A percentile compares a stretch with the other conserved stretches of the same genome.
Conservation (phyloP, 2,113 vertebrate genomes). For the Bagarius yarrelli region DNA sequence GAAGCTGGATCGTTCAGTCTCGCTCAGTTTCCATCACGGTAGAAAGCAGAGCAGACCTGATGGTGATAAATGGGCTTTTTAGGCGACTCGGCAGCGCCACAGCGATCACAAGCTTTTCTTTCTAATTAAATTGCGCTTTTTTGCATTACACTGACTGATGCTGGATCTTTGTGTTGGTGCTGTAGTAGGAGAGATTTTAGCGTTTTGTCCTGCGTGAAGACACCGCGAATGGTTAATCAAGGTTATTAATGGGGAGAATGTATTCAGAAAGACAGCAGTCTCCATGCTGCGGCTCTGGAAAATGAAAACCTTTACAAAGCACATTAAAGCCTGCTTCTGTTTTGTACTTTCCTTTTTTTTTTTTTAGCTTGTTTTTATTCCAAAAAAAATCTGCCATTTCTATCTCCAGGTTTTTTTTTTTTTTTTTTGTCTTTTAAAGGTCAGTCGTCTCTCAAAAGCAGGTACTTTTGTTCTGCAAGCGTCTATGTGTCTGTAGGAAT, state of each 20-base stretch:
- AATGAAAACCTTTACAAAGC: neutral
- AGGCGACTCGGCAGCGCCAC: conserved; percentile 58
- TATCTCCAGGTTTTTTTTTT: conserved; percentile 5
- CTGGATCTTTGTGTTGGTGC: conserved; percentile 56
- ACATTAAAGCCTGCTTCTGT: neutral
- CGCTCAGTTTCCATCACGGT: conserved; percentile 29
- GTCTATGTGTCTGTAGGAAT: conserved; percentile 62
- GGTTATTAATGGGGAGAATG: conserved; percentile 63
- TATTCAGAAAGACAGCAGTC: conserved; percentile 59
- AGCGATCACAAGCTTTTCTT: conserved; percentile 64
- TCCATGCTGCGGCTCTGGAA: conserved; percentile 46
- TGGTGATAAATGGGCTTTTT: conserved; percentile 68
- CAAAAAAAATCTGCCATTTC: neutral
- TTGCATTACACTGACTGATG: conserved; percentile 54
- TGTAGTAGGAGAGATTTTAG: conserved; percentile 47
- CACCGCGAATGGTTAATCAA: conserved; percentile 61
- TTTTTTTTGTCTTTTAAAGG: conserved; percentile 58
- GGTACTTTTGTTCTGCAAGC: conserved; percentile 54
- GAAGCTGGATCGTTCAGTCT: conserved; percentile 28
- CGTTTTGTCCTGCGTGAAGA: conserved; percentile 45
- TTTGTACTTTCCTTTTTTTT: neutral
- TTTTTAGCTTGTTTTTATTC: neutral
- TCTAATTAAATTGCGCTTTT: conserved; percentile 68
- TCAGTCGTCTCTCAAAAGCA: conserved; percentile 62
- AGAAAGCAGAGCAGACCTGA: conserved; percentile 39